These are phyloP conservation scores for Phalloptychus januarius DNA, from an alignment of 2,797 vertebrate genomes.

Conservation along the genomic window DNA sequence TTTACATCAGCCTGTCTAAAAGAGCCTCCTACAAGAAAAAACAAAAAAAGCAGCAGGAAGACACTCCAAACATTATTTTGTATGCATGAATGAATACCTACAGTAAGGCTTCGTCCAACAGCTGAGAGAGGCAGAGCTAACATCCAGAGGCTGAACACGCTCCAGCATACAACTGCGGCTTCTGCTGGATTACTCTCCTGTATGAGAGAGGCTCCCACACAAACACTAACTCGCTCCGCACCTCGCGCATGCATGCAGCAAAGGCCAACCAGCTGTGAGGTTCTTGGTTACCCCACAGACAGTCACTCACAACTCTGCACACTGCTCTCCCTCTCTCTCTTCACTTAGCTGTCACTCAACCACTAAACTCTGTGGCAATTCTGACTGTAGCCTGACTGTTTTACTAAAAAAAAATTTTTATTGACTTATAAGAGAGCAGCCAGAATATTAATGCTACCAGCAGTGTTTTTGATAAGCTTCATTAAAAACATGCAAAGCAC, in stretches of 20 bases:
- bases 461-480: not conserved
- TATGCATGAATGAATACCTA: conserved; percentile 71
- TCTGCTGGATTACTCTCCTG: conserved; percentile 64
- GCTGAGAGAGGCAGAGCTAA: conserved; percentile 76
- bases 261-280: conserved; percentile 69
- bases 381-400: conserved; percentile 23
- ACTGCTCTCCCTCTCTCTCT: conserved; percentile 12
- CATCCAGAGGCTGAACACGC: conserved; percentile 75
- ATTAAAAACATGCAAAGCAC: too few species aligned
- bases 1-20: conserved; percentile 15
- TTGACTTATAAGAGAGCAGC: not conserved
- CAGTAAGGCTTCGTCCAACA: conserved; percentile 77
- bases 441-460: not conserved
- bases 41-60: conserved; percentile 1
- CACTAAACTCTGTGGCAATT: conserved; percentile 17
- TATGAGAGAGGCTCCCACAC: conserved; percentile 47
- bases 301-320: conserved; percentile 40
- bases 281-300: conserved; percentile 42
- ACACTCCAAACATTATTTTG: conserved; percentile 15
- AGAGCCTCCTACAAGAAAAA: not conserved
- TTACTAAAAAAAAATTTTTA: not conserved
- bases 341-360: conserved; percentile 11
- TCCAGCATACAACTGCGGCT: conserved; percentile 66
- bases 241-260: conserved; percentile 44
- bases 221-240: conserved; percentile 40